Evolutionary conservation across 2,797 vertebrate species (phyloP), one percentile per base, ranked within the genome.

Genomic region (Limosa lapponica): DNA sequence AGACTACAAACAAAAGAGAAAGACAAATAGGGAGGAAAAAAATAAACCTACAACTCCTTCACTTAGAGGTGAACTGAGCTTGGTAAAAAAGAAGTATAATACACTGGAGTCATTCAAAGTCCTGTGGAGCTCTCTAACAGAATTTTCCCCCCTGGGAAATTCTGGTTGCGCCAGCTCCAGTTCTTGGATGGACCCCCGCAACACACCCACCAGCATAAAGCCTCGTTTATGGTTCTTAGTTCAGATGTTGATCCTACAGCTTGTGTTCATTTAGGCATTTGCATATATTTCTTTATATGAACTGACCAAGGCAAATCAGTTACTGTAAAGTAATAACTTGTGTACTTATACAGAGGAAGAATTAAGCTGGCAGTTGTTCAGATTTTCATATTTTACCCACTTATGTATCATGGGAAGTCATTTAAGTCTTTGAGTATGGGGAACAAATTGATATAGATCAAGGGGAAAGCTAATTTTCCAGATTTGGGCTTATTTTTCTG

Each of bases 211-310:
- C 51, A 91, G 17, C 55, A 71, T 80, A 85, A 94, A 90, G 22
- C 41, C 16, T 77, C 30, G 34, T 59, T 95, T 94, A 51, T 74
- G 27, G 11, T 4, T 57, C 11, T 13, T 65, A 59, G 46, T 94
- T 89, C 70, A 90, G 69, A 86, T 51, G 72, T 62, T 69, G 67
- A 49, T 85, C 59, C 51, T 93, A 52, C 82, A 89, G 66, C 86
- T 96, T 97, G 89, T 96, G 77, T 84, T 95, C 89, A 86, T 96
- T 94, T 94, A 93, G 44, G 34, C 64, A 83, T 97, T 95, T 95
- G 44, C 79, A 79, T 95, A 57, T 87, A 93, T 65, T 92, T 91
- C 72, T 78, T 81, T 66, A 30, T 75, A 18, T 88, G 58, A 93
- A 84, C 51, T 87, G 69, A 83, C 93, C 86, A 93, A 95, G 58